phyloP scores from a whole-genome alignment of 2,113 vertebrate genomes.

The Pionites leucogaster region DNA sequence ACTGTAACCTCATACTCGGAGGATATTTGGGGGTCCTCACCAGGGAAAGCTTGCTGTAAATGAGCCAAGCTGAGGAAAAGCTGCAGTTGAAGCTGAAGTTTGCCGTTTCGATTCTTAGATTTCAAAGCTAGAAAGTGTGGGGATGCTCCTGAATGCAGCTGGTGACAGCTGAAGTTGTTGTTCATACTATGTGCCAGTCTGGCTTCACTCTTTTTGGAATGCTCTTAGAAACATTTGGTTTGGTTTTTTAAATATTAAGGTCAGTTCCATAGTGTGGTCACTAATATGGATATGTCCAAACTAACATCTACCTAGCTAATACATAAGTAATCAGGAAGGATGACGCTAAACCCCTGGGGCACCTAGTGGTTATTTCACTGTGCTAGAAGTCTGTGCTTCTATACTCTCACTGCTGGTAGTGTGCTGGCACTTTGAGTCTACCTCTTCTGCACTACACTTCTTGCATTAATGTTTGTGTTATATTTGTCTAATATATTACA shows the following conservation, averaged over 20 bases:
- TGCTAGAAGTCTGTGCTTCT: not conserved
- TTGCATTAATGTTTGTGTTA: not conserved
- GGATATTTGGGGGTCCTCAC: not conserved
- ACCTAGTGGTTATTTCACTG: not conserved
- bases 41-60: not conserved
- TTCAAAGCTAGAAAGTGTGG: not conserved
- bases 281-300: not conserved
- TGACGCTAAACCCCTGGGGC: not conserved
- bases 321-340: not conserved
- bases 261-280: not conserved
- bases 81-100: not conserved
- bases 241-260: not conserved
- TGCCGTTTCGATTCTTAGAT: not conserved
- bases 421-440: not conserved
- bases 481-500: not conserved
- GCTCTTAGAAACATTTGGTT: not conserved
- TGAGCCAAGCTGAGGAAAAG: not conserved
- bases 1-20: not conserved
- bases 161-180: not conserved
- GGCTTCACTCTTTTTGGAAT: not conserved
- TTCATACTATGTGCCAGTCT: not conserved
- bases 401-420: not conserved
- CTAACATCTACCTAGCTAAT: not conserved
- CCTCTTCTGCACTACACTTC: not conserved
- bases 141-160: not conserved